phyloP scores from a whole-genome alignment of 2,113 vertebrate species.

The Ctenodactylus gundi region DNA sequence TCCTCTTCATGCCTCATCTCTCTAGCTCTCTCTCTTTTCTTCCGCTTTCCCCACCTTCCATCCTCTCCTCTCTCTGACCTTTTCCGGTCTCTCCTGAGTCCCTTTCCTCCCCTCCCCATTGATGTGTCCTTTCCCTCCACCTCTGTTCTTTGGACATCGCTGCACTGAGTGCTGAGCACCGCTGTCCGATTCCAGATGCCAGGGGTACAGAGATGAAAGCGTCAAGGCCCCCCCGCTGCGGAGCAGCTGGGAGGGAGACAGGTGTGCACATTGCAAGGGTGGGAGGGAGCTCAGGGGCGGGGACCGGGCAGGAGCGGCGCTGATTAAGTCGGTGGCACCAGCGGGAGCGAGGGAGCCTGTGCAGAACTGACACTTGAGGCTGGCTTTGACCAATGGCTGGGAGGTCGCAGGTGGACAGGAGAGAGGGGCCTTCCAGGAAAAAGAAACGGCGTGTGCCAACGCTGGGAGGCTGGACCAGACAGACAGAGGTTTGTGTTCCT shows the following conservation, averaged over 20 bases:
- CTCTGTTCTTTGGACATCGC: neutral
- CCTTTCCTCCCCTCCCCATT: neutral
- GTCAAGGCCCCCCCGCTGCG: neutral
- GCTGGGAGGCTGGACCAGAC: neutral
- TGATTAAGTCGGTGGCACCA: neutral
- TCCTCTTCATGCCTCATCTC: neutral
- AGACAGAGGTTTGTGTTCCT: neutral
- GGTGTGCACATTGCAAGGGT: neutral
- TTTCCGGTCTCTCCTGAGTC: neutral
- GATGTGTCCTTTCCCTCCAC: neutral
- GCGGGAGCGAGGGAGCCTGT: neutral
- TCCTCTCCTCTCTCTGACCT: neutral
- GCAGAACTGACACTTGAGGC: neutral
- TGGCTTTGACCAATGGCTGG: neutral
- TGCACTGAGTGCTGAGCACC: neutral
- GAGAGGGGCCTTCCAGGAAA: neutral
- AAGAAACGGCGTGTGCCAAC: neutral
- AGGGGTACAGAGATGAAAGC: neutral
- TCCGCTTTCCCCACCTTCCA: neutral
- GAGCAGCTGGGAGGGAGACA: neutral
- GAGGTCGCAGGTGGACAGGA: neutral
- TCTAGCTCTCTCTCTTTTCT: neutral
- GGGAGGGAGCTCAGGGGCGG: neutral
- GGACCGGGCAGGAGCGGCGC: accelerated
- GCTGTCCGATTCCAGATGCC: neutral